These are phyloP conservation scores for Calameuta idolon DNA, from an alignment of 2,888 invertebrate species.

Conservation along the genomic window DNA sequence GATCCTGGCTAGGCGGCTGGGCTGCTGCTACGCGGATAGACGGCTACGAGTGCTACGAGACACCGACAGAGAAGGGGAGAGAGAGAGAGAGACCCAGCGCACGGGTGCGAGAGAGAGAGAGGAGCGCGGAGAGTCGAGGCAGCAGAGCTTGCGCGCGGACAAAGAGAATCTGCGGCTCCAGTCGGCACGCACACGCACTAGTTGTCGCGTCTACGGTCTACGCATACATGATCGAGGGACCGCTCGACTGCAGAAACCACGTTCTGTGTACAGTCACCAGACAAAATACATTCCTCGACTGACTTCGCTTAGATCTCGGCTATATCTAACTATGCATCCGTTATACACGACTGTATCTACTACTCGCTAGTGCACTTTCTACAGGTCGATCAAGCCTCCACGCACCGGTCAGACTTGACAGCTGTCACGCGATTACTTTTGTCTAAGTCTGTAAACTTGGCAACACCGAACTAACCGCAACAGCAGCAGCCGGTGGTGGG, in stretches of 20 bases:
- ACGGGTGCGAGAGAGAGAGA: neutral
- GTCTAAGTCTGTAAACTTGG: neutral
- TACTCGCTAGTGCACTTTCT: neutral
- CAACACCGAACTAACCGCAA: neutral
- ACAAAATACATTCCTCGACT: constrained; percentile 26
- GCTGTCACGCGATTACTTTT: neutral
- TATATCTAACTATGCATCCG: neutral
- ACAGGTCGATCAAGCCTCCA: neutral
- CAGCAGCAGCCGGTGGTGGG: neutral
- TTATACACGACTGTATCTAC: too few species aligned
- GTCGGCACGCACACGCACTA: constrained; percentile 51
- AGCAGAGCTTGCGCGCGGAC: constrained; percentile 62
- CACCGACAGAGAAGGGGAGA: constrained; percentile 17
- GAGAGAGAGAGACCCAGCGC: constrained; percentile 16
- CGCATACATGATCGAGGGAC: neutral
- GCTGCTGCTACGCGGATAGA: neutral
- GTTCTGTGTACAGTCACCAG: constrained; percentile 49
- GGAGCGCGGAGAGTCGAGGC: constrained; percentile 38
- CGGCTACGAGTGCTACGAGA: neutral
- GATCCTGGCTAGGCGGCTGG: constrained; percentile 3
- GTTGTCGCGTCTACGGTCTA: neutral
- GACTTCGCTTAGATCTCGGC: neutral
- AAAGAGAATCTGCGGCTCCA: constrained; percentile 65
- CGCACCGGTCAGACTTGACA: neutral
- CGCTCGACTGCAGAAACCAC: constrained; percentile 19